Conservation (phyloP, 2,888 invertebrate species). For the Gymnocheta viridis region DNA sequence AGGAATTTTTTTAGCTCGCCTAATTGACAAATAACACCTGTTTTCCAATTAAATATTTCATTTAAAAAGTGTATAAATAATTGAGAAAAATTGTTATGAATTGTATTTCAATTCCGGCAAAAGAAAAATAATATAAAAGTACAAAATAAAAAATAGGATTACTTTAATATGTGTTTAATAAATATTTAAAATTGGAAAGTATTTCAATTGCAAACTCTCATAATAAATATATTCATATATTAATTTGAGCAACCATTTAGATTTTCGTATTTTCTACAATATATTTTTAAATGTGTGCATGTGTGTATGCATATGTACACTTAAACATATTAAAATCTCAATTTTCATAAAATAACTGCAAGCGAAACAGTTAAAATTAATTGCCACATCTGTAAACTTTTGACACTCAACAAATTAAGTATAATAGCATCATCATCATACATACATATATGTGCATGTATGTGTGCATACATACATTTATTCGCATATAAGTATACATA, state of each 20-base stretch:
- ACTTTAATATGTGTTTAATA: constrained; percentile 35
- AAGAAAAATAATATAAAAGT: not conserved
- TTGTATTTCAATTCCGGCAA: not conserved
- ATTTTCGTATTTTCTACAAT: not conserved
- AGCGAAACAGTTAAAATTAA: constrained; percentile 61
- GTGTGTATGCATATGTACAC: no score
- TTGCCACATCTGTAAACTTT: constrained; percentile 61
- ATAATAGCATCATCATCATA: constrained; percentile 7
- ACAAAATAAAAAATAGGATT: not conserved
- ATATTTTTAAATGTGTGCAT: no score
- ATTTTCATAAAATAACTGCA: constrained; percentile 45
- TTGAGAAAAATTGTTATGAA: not conserved
- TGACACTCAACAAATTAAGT: constrained; percentile 62
- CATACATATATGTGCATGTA: not conserved
- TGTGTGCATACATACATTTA: not conserved
- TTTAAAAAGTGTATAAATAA: not conserved
- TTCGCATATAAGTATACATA: not conserved
- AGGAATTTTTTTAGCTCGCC: not conserved
- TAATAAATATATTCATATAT: not conserved
- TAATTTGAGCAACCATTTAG: not conserved
- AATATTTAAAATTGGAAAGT: constrained; percentile 13
- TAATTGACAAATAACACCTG: constrained; percentile 35
- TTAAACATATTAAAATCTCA: constrained; percentile 33
- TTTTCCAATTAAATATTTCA: constrained; percentile 14
- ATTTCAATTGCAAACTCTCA: constrained; percentile 12